A percentile compares a stretch with the other conserved stretches of the same genome.
Evolutionary conservation across 2,888 invertebrate genomes (phyloP).

Genomic region (Caradrina kadenii): DNA sequence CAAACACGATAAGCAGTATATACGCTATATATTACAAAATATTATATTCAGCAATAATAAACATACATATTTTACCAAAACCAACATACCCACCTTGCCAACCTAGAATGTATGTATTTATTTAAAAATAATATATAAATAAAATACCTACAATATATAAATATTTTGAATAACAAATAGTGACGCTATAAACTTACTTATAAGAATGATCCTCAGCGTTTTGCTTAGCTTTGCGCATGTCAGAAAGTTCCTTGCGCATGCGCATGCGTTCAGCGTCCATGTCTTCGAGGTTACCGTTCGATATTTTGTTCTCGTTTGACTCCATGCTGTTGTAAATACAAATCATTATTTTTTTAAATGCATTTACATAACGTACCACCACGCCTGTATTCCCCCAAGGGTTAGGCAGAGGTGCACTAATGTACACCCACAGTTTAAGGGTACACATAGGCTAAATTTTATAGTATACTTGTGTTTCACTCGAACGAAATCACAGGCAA

Average conservation of each 20-base stretch:
- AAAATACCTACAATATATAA: not conserved
- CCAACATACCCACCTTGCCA: conserved; percentile 46
- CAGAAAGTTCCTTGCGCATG: conserved; percentile 90
- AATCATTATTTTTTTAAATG: not conserved
- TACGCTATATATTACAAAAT: conserved; percentile 21
- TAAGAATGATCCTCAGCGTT: conserved; percentile 90
- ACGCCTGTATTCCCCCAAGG: too few relatives aligned
- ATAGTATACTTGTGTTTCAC: too few relatives aligned
- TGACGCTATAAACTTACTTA: conserved; percentile 84
- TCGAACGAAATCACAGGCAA: too few relatives aligned
- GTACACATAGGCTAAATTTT: too few relatives aligned
- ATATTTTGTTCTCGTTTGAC: conserved; percentile 77
- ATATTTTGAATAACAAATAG: too few relatives aligned
- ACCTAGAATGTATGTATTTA: conserved; percentile 26
- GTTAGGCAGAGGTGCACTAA: too few relatives aligned
- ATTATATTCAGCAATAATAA: conserved; percentile 29
- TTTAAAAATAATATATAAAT: not conserved
- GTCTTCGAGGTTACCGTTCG: conserved; percentile 82
- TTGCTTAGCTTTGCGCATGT: conserved; percentile 90
- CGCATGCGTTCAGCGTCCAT: conserved; percentile 89
- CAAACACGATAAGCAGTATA: conserved; percentile 30
- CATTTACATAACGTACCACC: not conserved
- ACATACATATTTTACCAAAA: conserved; percentile 33
- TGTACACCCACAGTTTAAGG: too few relatives aligned
- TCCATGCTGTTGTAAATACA: conserved; percentile 72